phyloP scores from a whole-genome alignment of 2,888 invertebrate genomes.

The Eupithecia pulchellata region DNA sequence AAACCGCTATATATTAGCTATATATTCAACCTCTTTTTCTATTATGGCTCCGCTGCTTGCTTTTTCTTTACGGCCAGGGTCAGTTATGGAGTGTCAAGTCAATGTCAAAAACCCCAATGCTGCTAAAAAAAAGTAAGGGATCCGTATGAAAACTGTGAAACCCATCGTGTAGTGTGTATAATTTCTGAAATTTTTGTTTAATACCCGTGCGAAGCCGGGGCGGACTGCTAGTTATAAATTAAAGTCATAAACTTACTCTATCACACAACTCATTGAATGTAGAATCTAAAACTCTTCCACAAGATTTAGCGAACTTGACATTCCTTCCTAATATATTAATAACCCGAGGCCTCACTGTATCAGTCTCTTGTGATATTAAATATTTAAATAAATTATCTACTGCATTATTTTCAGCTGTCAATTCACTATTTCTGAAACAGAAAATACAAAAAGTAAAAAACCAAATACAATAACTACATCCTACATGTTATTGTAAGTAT shows the following conservation, averaged over 20 bases:
- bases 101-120: too few relatives aligned
- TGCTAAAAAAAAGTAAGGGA: too few relatives aligned
- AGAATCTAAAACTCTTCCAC: conserved; percentile 95
- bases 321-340: conserved; percentile 95
- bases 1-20: too few relatives aligned
- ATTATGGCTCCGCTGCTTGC: too few relatives aligned
- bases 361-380: conserved; percentile 94
- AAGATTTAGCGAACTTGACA: conserved; percentile 94
- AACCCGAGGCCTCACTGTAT: conserved; percentile 92
- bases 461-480: not conserved
- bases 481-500: not conserved
- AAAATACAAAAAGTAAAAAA: conserved; percentile 30
- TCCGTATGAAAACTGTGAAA: too few relatives aligned
- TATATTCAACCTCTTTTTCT: too few relatives aligned
- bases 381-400: conserved; percentile 95
- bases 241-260: conserved; percentile 86
- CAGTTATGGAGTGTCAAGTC: too few relatives aligned
- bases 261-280: conserved; percentile 96
- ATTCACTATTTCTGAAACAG: conserved; percentile 87
- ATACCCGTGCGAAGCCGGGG: not conserved
- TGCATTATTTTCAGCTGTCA: conserved; percentile 83
- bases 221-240: conserved; percentile 3
- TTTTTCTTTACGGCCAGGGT: too few relatives aligned
- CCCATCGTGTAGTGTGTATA: too few relatives aligned
- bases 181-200: too few relatives aligned